A percentile compares a stretch with the other conserved stretches of the same genome.
phyloP scores from a whole-genome alignment of 2,888 invertebrate species.

The Eupeodes latifasciatus region DNA sequence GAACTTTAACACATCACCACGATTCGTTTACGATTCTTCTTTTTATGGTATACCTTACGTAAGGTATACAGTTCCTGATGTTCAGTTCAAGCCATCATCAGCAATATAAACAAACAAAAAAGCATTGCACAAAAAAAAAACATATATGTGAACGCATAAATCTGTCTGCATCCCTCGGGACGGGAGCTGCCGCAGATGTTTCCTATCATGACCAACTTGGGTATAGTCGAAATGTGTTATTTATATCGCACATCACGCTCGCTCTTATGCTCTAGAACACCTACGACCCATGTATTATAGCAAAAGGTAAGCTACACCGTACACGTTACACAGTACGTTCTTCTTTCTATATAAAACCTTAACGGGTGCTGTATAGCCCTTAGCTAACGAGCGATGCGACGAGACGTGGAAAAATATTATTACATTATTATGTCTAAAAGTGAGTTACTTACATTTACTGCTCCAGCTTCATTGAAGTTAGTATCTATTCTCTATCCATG shows the following conservation, averaged over 20 bases:
- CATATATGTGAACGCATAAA: slow-evolving; percentile 69
- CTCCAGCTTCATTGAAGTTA: slow-evolving; percentile 59
- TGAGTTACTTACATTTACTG: slow-evolving; percentile 63
- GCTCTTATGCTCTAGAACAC: slow-evolving; percentile 19
- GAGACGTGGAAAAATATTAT: slow-evolving; percentile 72
- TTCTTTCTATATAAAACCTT: slow-evolving; percentile 3
- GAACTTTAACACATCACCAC: slow-evolving; percentile 14
- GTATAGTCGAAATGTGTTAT: slow-evolving; percentile 54
- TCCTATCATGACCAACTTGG: slow-evolving; percentile 69
- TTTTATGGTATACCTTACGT: too few relatives aligned
- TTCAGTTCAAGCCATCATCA: not conserved
- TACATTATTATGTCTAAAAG: slow-evolving; percentile 73
- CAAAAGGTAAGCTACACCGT: not conserved
- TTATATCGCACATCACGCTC: slow-evolving; percentile 52
- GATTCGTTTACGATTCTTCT: not conserved
- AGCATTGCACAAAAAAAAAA: slow-evolving; percentile 44
- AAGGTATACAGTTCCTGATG: not conserved
- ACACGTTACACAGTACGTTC: not conserved
- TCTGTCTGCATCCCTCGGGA: slow-evolving; percentile 74
- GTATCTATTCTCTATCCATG: not conserved
- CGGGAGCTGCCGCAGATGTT: slow-evolving; percentile 70
- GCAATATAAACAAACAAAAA: slow-evolving; percentile 17
- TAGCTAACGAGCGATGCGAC: slow-evolving; percentile 43
- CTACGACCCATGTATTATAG: not conserved
- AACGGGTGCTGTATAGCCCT: not conserved